These are phyloP conservation scores for Peribatodes rhomboidaria DNA, from an alignment of 2,888 invertebrate species.

Conservation along the genomic window DNA sequence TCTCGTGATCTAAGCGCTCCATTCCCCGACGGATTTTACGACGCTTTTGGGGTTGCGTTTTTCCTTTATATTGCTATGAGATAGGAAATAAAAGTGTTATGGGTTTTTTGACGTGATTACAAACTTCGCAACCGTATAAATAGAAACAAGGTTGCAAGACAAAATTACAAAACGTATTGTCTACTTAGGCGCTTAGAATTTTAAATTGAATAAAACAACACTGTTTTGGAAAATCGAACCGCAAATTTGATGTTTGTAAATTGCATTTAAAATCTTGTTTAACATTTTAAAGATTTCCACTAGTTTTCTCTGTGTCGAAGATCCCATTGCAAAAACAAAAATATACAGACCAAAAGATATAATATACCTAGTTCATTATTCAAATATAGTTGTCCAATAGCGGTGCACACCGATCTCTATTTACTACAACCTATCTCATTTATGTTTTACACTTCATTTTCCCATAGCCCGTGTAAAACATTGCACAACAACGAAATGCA, in stretches of 20 bases:
- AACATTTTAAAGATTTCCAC: too few species aligned
- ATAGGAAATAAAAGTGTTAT: conserved; percentile 21
- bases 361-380: too few species aligned
- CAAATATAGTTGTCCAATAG: too few species aligned
- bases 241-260: too few species aligned
- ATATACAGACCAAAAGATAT: too few species aligned
- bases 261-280: too few species aligned
- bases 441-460: too few species aligned
- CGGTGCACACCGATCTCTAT: too few species aligned
- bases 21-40: conserved; percentile 30
- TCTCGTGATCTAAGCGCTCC: conserved; percentile 36
- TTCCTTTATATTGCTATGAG: conserved; percentile 23
- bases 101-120: conserved; percentile 12
- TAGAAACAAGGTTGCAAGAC: neutral
- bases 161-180: neutral
- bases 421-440: too few species aligned
- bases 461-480: neutral
- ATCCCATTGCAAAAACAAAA: too few species aligned
- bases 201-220: neutral
- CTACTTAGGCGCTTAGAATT: too few species aligned
- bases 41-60: conserved; percentile 33
- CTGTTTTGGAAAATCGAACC: neutral
- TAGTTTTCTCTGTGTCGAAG: too few species aligned
- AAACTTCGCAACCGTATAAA: neutral
- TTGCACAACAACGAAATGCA: conserved; percentile 2